Evolutionary conservation across 2,888 invertebrate genomes (phyloP).

Genomic region (Liodrosophila aerea): DNA sequence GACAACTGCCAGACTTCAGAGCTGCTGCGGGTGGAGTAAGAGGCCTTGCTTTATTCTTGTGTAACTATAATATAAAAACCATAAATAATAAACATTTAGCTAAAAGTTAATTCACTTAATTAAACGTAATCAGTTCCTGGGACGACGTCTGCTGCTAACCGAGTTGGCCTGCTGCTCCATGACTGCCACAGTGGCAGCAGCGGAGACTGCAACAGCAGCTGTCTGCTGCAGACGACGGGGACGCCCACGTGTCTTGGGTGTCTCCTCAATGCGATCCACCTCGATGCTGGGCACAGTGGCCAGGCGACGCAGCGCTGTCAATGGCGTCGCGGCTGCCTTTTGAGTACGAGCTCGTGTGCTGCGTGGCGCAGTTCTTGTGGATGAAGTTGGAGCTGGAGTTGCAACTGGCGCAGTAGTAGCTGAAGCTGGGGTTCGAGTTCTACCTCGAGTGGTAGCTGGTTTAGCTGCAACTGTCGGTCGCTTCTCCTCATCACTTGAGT

Average conservation of each 20-base stretch:
- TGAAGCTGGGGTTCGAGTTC: too few species aligned
- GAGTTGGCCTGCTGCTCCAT: constrained; percentile 7
- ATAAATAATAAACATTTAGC: background rate
- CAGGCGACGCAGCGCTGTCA: constrained; percentile 3
- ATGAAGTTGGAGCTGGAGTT: constrained; percentile 11
- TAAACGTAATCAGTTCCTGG: constrained; percentile 46
- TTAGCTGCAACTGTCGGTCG: background rate
- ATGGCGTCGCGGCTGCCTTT: constrained; percentile 15
- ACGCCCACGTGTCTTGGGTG: constrained; percentile 22
- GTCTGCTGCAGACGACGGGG: constrained; percentile 14
- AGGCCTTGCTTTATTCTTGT: too few species aligned
- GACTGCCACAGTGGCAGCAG: background rate
- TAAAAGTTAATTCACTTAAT: background rate
- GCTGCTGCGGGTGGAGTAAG: constrained; percentile 35
- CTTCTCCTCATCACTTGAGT: constrained; percentile 39
- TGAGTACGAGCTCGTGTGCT: constrained; percentile 17
- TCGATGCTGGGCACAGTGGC: constrained; percentile 15
- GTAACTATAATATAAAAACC: too few species aligned
- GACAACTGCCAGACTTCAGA: constrained; percentile 75
- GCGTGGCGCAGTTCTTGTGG: background rate
- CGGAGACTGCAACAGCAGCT: constrained; percentile 8
- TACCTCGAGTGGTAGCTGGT: background rate
- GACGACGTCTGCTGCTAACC: constrained; percentile 34
- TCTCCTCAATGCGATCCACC: background rate
- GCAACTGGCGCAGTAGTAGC: background rate